phyloP scores from a whole-genome alignment of 2,888 invertebrate genomes.

The Acanthacorydalis orientalis region DNA sequence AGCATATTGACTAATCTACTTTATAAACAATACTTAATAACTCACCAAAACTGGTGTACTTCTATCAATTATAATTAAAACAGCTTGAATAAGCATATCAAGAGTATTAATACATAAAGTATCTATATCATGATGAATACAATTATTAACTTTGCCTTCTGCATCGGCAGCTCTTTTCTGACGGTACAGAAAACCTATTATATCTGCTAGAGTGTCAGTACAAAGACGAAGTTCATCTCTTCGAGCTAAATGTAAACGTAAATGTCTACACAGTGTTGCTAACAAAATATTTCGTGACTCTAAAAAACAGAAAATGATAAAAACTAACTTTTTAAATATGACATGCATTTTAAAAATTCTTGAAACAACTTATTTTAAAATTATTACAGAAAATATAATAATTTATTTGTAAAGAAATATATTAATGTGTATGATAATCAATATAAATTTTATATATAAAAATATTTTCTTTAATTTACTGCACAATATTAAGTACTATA shows the following conservation, averaged over 20 bases:
- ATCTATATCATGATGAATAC: conserved; percentile 63
- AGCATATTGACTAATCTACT: not conserved
- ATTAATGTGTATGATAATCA: not conserved
- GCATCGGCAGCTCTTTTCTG: conserved; percentile 29
- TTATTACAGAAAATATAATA: not conserved
- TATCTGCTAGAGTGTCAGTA: conserved; percentile 74
- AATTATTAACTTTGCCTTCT: conserved; percentile 39
- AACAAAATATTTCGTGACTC: conserved; percentile 74
- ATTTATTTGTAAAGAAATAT: not conserved
- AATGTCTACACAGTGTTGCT: conserved; percentile 68
- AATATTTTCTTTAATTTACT: conserved; percentile 3
- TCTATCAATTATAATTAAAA: conserved; percentile 63
- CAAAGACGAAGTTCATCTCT: conserved; percentile 70
- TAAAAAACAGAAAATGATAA: conserved; percentile 20
- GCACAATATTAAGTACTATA: conserved; percentile 15
- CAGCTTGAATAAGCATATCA: conserved; percentile 73
- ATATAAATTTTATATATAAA: not conserved
- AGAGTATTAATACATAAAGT: conserved; percentile 64
- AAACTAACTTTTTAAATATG: conserved; percentile 8
- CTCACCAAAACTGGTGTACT: conserved; percentile 49
- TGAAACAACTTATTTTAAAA: too few species aligned
- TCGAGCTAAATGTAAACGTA: conserved; percentile 64
- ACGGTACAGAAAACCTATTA: conserved; percentile 48
- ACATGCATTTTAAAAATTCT: not conserved
- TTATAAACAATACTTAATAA: conserved; percentile 5